phyloP scores from a whole-genome alignment of 2,888 invertebrate genomes.

The Baccha elongata region DNA sequence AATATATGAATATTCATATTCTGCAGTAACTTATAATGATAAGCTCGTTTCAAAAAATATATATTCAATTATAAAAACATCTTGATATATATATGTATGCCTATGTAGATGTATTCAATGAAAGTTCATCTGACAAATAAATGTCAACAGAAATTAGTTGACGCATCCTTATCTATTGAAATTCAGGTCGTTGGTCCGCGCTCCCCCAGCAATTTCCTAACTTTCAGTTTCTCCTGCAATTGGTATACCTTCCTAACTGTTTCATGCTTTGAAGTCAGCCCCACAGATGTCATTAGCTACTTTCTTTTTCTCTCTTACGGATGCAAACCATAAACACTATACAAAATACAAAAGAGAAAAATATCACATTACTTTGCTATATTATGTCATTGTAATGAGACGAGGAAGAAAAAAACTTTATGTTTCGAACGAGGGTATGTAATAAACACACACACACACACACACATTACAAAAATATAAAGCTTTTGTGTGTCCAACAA shows the following conservation, averaged over 20 bases:
- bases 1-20: constrained; percentile 54
- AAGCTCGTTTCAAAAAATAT: constrained; percentile 8
- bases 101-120: no score
- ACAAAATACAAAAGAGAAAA: constrained; percentile 38
- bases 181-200: constrained; percentile 33
- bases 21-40: constrained; percentile 33
- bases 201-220: not conserved
- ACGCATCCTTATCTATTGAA: constrained; percentile 58
- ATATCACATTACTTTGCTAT: constrained; percentile 44
- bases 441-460: not conserved
- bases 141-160: constrained; percentile 36
- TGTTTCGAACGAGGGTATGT: constrained; percentile 9
- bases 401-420: constrained; percentile 18
- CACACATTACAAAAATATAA: not conserved
- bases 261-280: constrained; percentile 23
- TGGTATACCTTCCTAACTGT: constrained; percentile 43
- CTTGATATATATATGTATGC: not conserved
- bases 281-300: constrained; percentile 64
- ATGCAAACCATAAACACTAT: constrained; percentile 20
- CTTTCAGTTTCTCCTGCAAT: not conserved
- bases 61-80: constrained; percentile 32
- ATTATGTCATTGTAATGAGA: constrained; percentile 42
- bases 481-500: constrained; percentile 70
- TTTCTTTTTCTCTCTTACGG: constrained; percentile 9
- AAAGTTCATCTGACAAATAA: constrained; percentile 8